Evolutionary conservation across 2,888 invertebrate species (phyloP), one percentile per base, ranked within the genome.

Genomic region (Spodoptera littoralis): DNA sequence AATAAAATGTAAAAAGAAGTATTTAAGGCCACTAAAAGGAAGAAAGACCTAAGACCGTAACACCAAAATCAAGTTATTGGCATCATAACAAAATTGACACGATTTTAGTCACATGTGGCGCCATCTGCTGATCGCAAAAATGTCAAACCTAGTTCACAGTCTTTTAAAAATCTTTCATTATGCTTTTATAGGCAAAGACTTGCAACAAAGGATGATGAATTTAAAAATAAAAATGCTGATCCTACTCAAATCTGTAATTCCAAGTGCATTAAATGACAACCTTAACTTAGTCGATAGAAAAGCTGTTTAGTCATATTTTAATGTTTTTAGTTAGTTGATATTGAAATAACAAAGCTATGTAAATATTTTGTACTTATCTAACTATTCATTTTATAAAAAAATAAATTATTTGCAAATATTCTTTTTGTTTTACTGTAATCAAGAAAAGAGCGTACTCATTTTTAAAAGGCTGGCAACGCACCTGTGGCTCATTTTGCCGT

Each of bases 351-450:
- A 76, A 83, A 80, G 62, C 76, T 85, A 83, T 89, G 89, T 89
- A 89, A 89, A 90, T 89, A 89, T 78, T 84, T 77, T 86, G 79
- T 86, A 84, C 79, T 81, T 80, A 77, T 49, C 69, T 70, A 77
- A 66, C 70, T 73, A 72, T 73, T 76, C 70, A 76, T 76, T 78
- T 73, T 73, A 77, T 77, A 70, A 74, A 82, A 81, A 86, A 84
- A 77, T 86, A 87, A 88, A 87, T 87, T 85, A 86, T 88, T 88
- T 78, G 52, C 60, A 55, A 76, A 49, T 61, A 44, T 44, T 0
- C 3, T 49, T 41, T 51, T 55, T 43, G 8, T 58, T 66, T 66
- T 46, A 4, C 24, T 11, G 11, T 51, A 18, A 18, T 18, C 18
- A 18, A 18, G 18, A 18, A 2, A 18, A 18, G 18, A 18, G 18